phyloP scores from a whole-genome alignment of 2,797 vertebrate species.

The Melanotaenia trifasciata region DNA sequence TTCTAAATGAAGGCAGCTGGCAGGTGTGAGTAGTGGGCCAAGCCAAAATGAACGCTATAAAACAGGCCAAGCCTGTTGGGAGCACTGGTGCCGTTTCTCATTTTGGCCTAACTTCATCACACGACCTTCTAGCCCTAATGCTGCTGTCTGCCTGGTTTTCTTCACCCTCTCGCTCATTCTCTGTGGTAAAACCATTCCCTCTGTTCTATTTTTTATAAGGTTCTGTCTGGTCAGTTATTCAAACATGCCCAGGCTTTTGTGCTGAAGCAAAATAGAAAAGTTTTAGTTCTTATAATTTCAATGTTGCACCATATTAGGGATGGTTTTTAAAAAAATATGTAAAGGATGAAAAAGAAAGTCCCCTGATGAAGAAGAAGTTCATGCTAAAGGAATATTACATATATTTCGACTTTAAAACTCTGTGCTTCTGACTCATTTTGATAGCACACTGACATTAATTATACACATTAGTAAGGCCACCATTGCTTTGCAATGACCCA shows the following conservation, averaged over 20 bases:
- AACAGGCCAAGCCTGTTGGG: conserved; percentile 63
- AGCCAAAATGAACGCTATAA: conserved; percentile 54
- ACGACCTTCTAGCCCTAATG: conserved; percentile 42
- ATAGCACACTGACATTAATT: no score
- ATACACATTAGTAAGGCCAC: no score
- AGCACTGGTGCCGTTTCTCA: conserved; percentile 53
- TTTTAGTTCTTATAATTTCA: conserved; percentile 38
- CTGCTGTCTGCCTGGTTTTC: conserved; percentile 20
- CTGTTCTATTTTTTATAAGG: conserved; percentile 35
- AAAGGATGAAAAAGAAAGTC: no score
- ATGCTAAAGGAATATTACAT: neutral
- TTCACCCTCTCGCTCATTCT: neutral
- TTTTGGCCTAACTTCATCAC: conserved; percentile 53
- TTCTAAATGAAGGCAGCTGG: conserved; percentile 58
- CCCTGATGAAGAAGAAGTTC: no score
- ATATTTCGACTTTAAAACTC: neutral
- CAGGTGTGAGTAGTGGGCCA: conserved; percentile 49
- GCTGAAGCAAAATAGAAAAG: conserved; percentile 4
- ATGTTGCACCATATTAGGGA: conserved; percentile 25
- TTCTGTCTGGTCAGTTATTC: conserved; percentile 29
- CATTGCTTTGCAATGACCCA: no score
- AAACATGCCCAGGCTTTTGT: conserved; percentile 1
- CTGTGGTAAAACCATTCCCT: conserved; percentile 23
- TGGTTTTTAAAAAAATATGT: no score
- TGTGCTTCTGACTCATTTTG: neutral